phyloP scores from a whole-genome alignment of 2,113 vertebrate species.

The Pedionomus torquatus region DNA sequence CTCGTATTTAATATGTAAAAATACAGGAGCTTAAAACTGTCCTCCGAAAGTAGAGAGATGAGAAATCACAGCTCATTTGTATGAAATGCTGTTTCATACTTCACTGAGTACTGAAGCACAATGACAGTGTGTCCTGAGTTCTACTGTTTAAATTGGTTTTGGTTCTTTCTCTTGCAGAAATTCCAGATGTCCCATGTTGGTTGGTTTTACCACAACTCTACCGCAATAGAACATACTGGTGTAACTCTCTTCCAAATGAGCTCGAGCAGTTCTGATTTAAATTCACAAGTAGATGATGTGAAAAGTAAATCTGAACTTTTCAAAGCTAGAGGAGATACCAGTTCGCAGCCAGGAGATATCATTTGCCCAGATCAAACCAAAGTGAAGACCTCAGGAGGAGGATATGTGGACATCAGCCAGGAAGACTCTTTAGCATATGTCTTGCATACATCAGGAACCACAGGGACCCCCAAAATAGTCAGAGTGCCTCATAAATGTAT shows the following conservation, averaged over 20 bases:
- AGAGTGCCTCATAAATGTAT: conserved; percentile 93
- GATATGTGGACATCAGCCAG: neutral
- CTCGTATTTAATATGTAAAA: neutral
- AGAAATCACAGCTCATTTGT: neutral
- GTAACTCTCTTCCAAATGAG: conserved; percentile 79
- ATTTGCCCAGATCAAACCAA: neutral
- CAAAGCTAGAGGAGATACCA: neutral
- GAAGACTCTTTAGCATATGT: conserved; percentile 81
- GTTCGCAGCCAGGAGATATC: neutral
- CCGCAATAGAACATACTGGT: conserved; percentile 69
- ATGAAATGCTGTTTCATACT: neutral
- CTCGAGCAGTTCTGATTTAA: neutral
- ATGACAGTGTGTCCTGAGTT: neutral
- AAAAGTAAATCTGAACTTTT: conserved; percentile 4
- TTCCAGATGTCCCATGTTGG: conserved; percentile 74
- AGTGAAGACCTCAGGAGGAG: neutral
- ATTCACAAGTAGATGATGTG: neutral
- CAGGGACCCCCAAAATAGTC: conserved; percentile 90
- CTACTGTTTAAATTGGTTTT: neutral
- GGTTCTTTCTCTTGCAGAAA: conserved; percentile 72
- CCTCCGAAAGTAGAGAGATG: neutral
- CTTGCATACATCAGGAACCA: conserved; percentile 95
- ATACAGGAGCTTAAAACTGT: neutral
- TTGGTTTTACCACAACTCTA: conserved; percentile 54
- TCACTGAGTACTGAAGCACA: neutral